Conservation (phyloP, 2,888 invertebrate genomes). For the Mimachlamys varia region DNA sequence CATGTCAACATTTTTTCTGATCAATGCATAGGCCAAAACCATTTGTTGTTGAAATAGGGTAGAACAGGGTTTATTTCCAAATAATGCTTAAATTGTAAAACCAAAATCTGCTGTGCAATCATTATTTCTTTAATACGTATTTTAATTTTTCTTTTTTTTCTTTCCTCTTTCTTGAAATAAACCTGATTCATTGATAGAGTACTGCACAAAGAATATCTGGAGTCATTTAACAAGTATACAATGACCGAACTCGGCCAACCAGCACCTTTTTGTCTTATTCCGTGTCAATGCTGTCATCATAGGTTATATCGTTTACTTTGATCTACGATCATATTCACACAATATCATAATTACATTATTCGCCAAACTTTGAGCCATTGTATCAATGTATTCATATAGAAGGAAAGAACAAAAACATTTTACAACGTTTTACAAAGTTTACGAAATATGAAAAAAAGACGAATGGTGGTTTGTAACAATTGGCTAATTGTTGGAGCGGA, state of each 20-base stretch:
- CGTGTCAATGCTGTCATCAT: neutral
- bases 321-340: neutral
- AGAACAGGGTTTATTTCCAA: too few relatives aligned
- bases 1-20: too few relatives aligned
- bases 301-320: neutral
- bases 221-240: neutral
- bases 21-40: too few relatives aligned
- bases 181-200: neutral
- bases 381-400: neutral
- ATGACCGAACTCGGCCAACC: neutral
- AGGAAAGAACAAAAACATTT: neutral
- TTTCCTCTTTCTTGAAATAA: neutral
- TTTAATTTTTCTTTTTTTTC: too few relatives aligned
- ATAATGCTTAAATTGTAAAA: too few relatives aligned
- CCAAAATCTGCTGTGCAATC: too few relatives aligned
- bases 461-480: neutral
- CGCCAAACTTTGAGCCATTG: neutral
- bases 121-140: too few relatives aligned
- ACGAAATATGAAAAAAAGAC: slow-evolving; percentile 18
- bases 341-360: neutral
- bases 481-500: neutral
- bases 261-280: neutral
- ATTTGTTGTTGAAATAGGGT: too few relatives aligned
- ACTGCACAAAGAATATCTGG: neutral
- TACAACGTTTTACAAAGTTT: neutral